These are phyloP conservation scores for Atethmia centrago DNA, from an alignment of 2,888 invertebrate genomes.

Conservation along the genomic window DNA sequence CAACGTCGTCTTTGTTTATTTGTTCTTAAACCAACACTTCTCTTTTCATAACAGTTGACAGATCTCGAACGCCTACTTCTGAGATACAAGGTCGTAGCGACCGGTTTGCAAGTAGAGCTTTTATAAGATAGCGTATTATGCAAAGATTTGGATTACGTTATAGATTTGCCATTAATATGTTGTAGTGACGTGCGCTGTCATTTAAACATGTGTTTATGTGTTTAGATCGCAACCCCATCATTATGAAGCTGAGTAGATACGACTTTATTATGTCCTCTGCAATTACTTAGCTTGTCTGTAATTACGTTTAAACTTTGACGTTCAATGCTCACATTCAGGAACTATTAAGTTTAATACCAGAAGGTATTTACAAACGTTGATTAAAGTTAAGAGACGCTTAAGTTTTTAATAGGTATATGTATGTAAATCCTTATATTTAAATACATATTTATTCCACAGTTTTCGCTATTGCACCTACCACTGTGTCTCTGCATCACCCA, in stretches of 20 bases:
- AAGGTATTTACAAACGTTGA: background rate
- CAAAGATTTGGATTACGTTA: constrained; percentile 71
- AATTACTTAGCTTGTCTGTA: constrained; percentile 38
- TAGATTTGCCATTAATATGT: constrained; percentile 46
- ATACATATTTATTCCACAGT: no score
- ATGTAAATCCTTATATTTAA: no score
- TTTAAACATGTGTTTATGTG: constrained; percentile 51
- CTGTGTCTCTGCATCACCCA: no score
- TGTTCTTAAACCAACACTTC: constrained; percentile 64
- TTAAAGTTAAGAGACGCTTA: no score
- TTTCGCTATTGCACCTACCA: no score
- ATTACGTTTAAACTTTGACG: constrained; percentile 29
- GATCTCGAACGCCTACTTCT: constrained; percentile 72
- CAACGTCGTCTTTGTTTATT: constrained; percentile 72
- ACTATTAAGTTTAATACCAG: constrained; percentile 11
- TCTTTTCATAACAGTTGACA: constrained; percentile 77
- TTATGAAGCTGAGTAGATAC: constrained; percentile 21
- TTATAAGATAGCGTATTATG: constrained; percentile 73
- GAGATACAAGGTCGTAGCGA: constrained; percentile 79
- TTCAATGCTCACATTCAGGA: constrained; percentile 25
- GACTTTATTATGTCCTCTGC: constrained; percentile 43
- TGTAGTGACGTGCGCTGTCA: constrained; percentile 47
- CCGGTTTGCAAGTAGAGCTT: constrained; percentile 80
- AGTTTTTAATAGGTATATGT: no score
- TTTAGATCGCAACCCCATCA: constrained; percentile 40